Base-by-base conservation (phyloP, 2,797 vertebrate genomes). In the Enteromius viviparus region DNA sequence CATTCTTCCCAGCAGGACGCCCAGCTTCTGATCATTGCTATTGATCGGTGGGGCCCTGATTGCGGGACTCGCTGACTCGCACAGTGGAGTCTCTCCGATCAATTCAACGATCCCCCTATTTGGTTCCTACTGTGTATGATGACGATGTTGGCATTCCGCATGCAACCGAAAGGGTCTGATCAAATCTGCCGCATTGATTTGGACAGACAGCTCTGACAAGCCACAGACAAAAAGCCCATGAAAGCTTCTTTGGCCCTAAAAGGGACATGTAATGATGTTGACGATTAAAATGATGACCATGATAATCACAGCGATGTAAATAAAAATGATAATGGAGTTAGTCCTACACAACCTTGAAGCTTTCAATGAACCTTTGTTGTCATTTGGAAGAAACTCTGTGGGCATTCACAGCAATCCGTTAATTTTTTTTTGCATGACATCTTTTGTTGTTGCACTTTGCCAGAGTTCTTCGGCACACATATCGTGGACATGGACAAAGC, bases 121-220 rank as follows among this genome's bases (percentile, higher is more conserved):
- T 92, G 93, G 91, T 91, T 93, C 94, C 93, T 84, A 92, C 94
- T 94, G 94, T 93, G 94, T 87, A 89, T 94, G 92, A 94, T 94
- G 93, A 93, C 92, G 92, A 92, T 93, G 93, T 94, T 94, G 94
- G 93, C 93, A 94, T 94, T 94, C 92, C 91, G 84, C 93, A 90
- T 92, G 91, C 90, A 92, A 93, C 91, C 92, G 87, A 86, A 88
- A 90, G 86, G 90, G 89, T 89, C 90, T 91, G 91, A 94, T 94
- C 93, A 94, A 93, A 94, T 95, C 92, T 93, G 90, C 76, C 1
- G 81, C 90, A 95, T 94, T 86, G 93, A 95, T 94, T 89, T 80
- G 78, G 89, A 86, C 85, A 87, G 78, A 62, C 83, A 83, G 29
- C 76, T 78, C 47, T 80, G 83, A 68, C 71, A 87, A 87, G 84